Evolutionary conservation across 2,797 vertebrate genomes (phyloP).

Genomic region (Neostethus bicornis): DNA sequence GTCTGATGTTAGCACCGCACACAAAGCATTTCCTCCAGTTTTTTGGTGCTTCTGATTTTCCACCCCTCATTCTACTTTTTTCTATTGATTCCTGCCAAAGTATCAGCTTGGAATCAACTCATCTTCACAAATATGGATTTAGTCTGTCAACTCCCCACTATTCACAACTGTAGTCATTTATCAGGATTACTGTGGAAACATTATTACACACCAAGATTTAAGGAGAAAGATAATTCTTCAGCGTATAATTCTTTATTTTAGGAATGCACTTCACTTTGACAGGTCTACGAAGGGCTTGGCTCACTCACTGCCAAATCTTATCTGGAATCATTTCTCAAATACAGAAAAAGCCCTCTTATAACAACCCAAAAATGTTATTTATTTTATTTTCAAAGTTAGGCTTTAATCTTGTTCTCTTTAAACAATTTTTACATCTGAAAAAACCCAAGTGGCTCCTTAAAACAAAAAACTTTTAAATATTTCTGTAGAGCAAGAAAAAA

Average conservation of each 20-base stretch:
- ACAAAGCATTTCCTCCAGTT: background rate
- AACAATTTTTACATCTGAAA: conserved; percentile 29
- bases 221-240: conserved; percentile 30
- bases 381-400: conserved; percentile 21
- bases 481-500: background rate
- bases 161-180: conserved; percentile 37
- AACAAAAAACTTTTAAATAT: conserved; percentile 7
- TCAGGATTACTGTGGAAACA: conserved; percentile 50
- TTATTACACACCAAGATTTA: conserved; percentile 39
- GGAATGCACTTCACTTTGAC: conserved; percentile 57
- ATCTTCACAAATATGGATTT: conserved; percentile 13
- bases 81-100: conserved; percentile 52
- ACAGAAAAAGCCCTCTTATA: conserved; percentile 39
- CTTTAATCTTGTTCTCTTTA: conserved; percentile 40
- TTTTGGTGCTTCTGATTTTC: conserved; percentile 52
- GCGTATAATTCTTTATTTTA: conserved; percentile 31
- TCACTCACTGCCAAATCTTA: conserved; percentile 27
- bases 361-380: conserved; percentile 19
- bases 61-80: conserved; percentile 51
- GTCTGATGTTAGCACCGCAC: conserved; percentile 58
- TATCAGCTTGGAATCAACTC: conserved; percentile 20
- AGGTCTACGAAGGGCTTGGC: conserved; percentile 38
- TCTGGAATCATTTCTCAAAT: conserved; percentile 32
- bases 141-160: conserved; percentile 26
- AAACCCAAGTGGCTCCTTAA: conserved; percentile 37